Base-by-base conservation (phyloP, 2,888 invertebrate genomes). In the Piscicola geometra region DNA sequence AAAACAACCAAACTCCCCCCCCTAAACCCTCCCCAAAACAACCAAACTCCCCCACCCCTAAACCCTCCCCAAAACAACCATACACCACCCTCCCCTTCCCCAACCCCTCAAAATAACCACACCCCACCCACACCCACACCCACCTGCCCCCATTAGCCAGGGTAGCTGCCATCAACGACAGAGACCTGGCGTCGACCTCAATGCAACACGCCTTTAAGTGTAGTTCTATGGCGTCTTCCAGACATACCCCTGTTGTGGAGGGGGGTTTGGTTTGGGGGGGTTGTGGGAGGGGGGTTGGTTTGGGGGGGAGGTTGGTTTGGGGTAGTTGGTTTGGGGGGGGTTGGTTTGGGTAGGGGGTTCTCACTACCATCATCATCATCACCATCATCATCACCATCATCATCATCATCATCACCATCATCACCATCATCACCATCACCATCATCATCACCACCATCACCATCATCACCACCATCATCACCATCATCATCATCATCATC, bases 71-170 rank as follows among this genome's bases (percentile, higher is more conserved):
- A n/a, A n/a, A n/a, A n/a, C n/a, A n/a, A n/a, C n/a, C n/a, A n/a
- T n/a, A n/a, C n/a, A n/a, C n/a, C n/a, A n/a, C n/a, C n/a, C n/a
- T n/a, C n/a, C n/a, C n/a, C n/a, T n/a, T n/a, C n/a, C n/a, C 12
- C 52, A 50, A 15, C n/a, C n/a, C n/a, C n/a, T n/a, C n/a, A n/a
- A n/a, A n/a, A n/a, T n/a, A n/a, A n/a, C 9, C 64, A 64, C n/a
- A 64, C 30, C 9, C 9, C 9, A 12, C 12, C 9, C 30, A 64
- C 64, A 64, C 64, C 12, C 12, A n/a, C 15, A 69, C 69, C 15
- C 97, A 98, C 80, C 97, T 93, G 21, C 97, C 98, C 32, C 97
- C 97, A 82, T 98, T 98, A 0, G 98, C 97, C 81, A 98, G 86
- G 1, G 97, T 96, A 1, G 96, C 93, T 0, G 94, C 96, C 89